Evolutionary conservation across 2,888 invertebrate genomes (phyloP).

Genomic region (Capitulum mitella): DNA sequence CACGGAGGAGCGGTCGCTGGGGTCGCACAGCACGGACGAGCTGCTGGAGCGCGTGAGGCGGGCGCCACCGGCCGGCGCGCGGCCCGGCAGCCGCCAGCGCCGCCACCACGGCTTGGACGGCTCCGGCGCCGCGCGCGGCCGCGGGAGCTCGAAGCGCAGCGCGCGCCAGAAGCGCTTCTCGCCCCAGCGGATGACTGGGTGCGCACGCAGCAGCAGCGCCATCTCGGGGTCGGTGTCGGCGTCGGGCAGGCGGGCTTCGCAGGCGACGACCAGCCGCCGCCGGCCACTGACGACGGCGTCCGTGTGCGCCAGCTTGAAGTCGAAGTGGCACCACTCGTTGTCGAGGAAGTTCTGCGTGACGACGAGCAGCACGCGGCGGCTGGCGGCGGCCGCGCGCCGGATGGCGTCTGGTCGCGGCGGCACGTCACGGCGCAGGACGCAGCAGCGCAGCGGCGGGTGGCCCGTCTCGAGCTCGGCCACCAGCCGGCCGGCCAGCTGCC

Average conservation of each 20-base stretch:
- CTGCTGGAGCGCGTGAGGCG: background rate
- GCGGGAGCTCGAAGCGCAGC: conserved; percentile 43
- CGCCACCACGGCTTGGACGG: background rate
- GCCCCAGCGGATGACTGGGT: conserved; percentile 74
- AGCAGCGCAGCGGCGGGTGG: conserved; percentile 68
- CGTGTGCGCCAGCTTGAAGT: conserved; percentile 80
- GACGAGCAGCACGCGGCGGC: conserved; percentile 75
- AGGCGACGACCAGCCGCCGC: conserved; percentile 69
- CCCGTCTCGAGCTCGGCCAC: conserved; percentile 77
- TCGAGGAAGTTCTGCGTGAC: conserved; percentile 80
- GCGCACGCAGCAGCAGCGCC: conserved; percentile 74
- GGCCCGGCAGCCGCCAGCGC: background rate
- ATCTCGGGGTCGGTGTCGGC: conserved; percentile 72
- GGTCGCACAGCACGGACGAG: background rate
- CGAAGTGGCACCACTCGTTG: conserved; percentile 80
- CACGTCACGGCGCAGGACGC: conserved; percentile 76
- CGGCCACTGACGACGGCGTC: conserved; percentile 67
- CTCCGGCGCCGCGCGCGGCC: background rate
- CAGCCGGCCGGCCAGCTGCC: conserved; percentile 77
- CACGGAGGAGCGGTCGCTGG: background rate
- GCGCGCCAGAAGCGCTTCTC: conserved; percentile 92
- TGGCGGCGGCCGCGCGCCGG: conserved; percentile 56
- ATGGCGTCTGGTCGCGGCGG: conserved; percentile 67
- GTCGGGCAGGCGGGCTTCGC: conserved; percentile 67
- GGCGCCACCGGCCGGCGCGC: background rate